Evolutionary conservation across 2,113 vertebrate species (phyloP).

Genomic region (Pimephales promelas): DNA sequence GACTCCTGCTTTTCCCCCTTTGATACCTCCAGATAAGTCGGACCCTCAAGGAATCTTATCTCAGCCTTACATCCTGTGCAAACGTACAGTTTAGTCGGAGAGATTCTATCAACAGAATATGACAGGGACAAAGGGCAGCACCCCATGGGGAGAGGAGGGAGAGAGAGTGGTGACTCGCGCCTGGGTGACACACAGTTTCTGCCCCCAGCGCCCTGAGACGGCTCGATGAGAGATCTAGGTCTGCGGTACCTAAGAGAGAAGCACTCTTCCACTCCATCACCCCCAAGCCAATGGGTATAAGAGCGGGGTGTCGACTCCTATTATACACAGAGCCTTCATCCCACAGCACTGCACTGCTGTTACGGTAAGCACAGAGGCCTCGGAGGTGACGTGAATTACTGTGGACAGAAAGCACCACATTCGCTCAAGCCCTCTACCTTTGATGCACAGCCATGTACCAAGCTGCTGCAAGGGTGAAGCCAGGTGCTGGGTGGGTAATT

Average conservation of each 20-base stretch:
- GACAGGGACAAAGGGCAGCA: constrained; percentile 68
- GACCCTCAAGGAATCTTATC: constrained; percentile 72
- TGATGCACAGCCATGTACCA: constrained; percentile 56
- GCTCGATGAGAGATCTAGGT: constrained; percentile 42
- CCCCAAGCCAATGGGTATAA: constrained; percentile 67
- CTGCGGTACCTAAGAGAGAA: constrained; percentile 55
- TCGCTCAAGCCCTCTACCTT: constrained; percentile 59
- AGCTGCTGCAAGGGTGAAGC: constrained; percentile 48
- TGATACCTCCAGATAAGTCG: constrained; percentile 71
- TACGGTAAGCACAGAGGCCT: constrained; percentile 56
- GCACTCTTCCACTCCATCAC: constrained; percentile 59
- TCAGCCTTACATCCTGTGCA: constrained; percentile 71
- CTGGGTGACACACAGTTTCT: constrained; percentile 70
- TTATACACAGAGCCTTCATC: constrained; percentile 60
- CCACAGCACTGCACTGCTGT: constrained; percentile 64
- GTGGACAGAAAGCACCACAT: constrained; percentile 62
- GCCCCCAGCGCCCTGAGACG: constrained; percentile 58
- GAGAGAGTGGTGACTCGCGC: constrained; percentile 62
- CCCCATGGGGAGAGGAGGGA: constrained; percentile 49
- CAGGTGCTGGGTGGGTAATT: constrained; percentile 61
- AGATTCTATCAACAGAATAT: constrained; percentile 74
- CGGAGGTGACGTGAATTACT: constrained; percentile 59
- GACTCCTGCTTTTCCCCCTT: constrained; percentile 58
- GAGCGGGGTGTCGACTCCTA: constrained; percentile 69
- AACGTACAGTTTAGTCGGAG: constrained; percentile 74